phyloP scores from a whole-genome alignment of 2,797 vertebrate species.

The Semotilus atromaculatus region DNA sequence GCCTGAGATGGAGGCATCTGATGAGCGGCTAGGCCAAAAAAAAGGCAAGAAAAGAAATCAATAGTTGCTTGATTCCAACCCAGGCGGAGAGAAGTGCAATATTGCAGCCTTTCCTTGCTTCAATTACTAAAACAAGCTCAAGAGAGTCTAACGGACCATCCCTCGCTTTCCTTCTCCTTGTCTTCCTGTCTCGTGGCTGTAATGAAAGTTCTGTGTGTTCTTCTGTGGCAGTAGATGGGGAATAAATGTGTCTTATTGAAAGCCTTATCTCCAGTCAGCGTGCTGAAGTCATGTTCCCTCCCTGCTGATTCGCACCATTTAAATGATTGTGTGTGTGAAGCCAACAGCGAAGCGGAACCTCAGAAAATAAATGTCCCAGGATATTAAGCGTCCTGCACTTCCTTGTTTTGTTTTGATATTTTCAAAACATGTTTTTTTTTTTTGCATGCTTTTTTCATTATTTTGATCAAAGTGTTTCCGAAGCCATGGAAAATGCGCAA shows the following conservation, averaged over 20 bases:
- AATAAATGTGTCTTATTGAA: constrained; percentile 52
- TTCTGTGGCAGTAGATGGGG: constrained; percentile 39
- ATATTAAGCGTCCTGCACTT: constrained; percentile 49
- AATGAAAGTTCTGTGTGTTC: constrained; percentile 37
- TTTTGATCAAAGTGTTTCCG: constrained; percentile 32
- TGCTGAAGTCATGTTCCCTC: constrained; percentile 33
- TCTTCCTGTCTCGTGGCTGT: constrained; percentile 17
- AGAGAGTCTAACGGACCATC: constrained; percentile 15
- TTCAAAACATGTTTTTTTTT: constrained; percentile 20
- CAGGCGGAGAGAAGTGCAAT: constrained; percentile 25
- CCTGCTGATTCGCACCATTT: constrained; percentile 41
- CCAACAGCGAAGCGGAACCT: constrained; percentile 36
- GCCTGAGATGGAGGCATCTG: constrained; percentile 44
- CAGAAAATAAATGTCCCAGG: constrained; percentile 45
- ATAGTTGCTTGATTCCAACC: constrained; percentile 18
- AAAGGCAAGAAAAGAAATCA: constrained; percentile 15
- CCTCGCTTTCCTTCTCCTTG: constrained; percentile 19
- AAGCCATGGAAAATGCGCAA: constrained; percentile 20
- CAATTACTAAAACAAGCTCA: constrained; percentile 33
- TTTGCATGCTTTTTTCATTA: constrained; percentile 19
- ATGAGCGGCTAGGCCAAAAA: constrained; percentile 26
- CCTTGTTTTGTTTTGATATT: constrained; percentile 44
- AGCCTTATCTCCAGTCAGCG: constrained; percentile 35
- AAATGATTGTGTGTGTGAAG: constrained; percentile 49
- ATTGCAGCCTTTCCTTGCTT: constrained; percentile 30